A percentile compares a stretch with the other conserved stretches of the same genome.
Evolutionary conservation across 2,113 vertebrate species (phyloP).

Genomic region (Tychaedon coryphoeus): DNA sequence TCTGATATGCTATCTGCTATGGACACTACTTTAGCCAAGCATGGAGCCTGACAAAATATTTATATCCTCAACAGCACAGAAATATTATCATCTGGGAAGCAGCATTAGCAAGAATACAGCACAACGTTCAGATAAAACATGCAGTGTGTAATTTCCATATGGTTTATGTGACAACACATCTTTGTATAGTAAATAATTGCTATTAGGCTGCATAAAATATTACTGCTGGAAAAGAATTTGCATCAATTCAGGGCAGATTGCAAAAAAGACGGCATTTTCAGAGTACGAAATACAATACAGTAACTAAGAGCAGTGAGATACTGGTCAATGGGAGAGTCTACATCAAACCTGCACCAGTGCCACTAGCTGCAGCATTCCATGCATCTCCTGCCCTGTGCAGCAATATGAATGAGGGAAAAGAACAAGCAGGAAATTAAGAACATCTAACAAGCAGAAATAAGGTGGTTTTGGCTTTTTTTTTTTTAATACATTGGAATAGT

Average conservation of each 20-base stretch:
- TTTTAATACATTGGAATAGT: not conserved
- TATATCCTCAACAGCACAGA: not conserved
- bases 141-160: not conserved
- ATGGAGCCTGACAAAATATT: not conserved
- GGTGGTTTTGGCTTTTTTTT: not conserved
- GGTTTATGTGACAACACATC: not conserved
- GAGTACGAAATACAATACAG: not conserved
- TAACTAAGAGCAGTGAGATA: not conserved
- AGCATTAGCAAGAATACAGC: not conserved
- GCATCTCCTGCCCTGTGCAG: not conserved
- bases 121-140: not conserved
- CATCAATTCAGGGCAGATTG: not conserved
- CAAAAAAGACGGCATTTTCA: not conserved
- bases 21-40: not conserved
- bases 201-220: not conserved
- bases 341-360: not conserved
- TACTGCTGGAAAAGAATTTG: not conserved
- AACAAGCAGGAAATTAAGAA: not conserved
- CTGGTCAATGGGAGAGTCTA: not conserved
- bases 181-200: not conserved
- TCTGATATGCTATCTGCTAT: not conserved
- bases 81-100: not conserved
- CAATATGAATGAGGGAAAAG: not conserved
- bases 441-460: not conserved
- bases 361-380: not conserved